A percentile compares a stretch with the other conserved stretches of the same genome.
Conservation (phyloP, 1,140 invertebrate genomes). For the Leptestheria dahalacensis region DNA sequence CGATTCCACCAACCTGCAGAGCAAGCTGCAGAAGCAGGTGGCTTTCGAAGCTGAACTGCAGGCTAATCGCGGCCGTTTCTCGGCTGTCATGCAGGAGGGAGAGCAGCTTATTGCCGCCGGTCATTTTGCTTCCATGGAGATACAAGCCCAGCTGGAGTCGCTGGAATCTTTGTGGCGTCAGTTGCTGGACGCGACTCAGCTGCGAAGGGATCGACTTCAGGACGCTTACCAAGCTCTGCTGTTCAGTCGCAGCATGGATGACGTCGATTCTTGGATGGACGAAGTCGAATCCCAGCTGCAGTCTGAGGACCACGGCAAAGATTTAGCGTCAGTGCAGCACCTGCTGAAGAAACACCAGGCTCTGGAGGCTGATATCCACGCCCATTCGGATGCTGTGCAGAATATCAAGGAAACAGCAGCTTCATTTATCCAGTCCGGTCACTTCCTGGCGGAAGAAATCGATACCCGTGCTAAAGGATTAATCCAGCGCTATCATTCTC, state of each 20-base stretch:
- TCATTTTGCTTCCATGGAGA: conserved; percentile 79
- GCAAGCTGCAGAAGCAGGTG: conserved; percentile 91
- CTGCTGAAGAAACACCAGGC: conserved; percentile 72
- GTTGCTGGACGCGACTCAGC: conserved; percentile 52
- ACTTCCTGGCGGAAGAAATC: conserved; percentile 75
- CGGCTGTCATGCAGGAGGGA: conserved; percentile 65
- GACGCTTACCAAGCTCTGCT: conserved; percentile 73
- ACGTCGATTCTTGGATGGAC: conserved; percentile 79
- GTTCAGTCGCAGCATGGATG: conserved; percentile 69
- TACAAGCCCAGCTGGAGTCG: conserved; percentile 62
- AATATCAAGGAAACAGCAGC: conserved; percentile 57
- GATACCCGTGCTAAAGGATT: conserved; percentile 48
- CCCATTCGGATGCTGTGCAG: conserved; percentile 60
- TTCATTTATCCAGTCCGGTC: conserved; percentile 53
- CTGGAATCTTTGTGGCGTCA: conserved; percentile 70
- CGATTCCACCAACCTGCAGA: conserved; percentile 82
- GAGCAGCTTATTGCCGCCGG: conserved; percentile 64
- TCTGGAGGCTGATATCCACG: conserved; percentile 60
- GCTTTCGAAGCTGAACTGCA: conserved; percentile 87
- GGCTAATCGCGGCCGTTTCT: conserved; percentile 76
- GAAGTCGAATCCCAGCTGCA: conserved; percentile 66
- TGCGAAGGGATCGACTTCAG: conserved; percentile 75
- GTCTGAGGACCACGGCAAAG: conserved; percentile 63
- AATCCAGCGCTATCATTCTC: conserved; percentile 56
- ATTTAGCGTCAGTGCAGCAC: conserved; percentile 64